Evolutionary conservation across 2,797 vertebrate genomes (phyloP).

Genomic region (Etheostoma perlongum): DNA sequence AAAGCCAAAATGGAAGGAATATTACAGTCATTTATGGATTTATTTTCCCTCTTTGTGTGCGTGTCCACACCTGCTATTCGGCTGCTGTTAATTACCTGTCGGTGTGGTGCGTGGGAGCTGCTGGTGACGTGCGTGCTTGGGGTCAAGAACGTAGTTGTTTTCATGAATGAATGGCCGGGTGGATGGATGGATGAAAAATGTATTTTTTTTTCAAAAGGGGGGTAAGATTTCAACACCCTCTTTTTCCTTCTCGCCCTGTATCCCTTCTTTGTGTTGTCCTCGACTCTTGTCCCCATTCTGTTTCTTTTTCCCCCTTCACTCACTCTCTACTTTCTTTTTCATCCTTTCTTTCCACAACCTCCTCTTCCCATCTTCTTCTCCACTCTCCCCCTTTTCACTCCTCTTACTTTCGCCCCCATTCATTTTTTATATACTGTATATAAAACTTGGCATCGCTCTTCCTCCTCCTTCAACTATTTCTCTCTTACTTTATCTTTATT

Average conservation of each 20-base stretch:
- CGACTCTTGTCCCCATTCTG: neutral
- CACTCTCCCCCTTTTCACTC: neutral
- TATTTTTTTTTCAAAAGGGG: neutral
- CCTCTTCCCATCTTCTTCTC: too few relatives aligned
- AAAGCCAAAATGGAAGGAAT: constrained; percentile 38
- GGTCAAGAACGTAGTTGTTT: constrained; percentile 53
- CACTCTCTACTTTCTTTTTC: neutral
- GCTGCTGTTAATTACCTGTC: constrained; percentile 50
- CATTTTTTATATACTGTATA: too few relatives aligned
- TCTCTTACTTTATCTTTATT: neutral
- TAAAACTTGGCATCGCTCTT: neutral
- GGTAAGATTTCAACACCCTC: constrained; percentile 8
- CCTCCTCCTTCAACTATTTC: neutral
- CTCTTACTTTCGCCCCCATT: too few relatives aligned
- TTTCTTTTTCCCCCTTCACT: neutral
- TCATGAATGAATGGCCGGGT: constrained; percentile 49
- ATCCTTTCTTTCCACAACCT: neutral
- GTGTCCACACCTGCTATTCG: constrained; percentile 45
- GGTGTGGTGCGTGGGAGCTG: constrained; percentile 43
- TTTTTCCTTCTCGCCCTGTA: neutral
- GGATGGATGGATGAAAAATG: neutral
- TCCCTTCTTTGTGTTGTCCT: constrained; percentile 15
- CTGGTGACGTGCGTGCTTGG: constrained; percentile 38
- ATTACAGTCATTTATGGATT: neutral
- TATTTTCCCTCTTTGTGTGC: neutral